These are phyloP conservation scores for Calidris pygmaea DNA, from an alignment of 2,113 vertebrate genomes.

Conservation along the genomic window DNA sequence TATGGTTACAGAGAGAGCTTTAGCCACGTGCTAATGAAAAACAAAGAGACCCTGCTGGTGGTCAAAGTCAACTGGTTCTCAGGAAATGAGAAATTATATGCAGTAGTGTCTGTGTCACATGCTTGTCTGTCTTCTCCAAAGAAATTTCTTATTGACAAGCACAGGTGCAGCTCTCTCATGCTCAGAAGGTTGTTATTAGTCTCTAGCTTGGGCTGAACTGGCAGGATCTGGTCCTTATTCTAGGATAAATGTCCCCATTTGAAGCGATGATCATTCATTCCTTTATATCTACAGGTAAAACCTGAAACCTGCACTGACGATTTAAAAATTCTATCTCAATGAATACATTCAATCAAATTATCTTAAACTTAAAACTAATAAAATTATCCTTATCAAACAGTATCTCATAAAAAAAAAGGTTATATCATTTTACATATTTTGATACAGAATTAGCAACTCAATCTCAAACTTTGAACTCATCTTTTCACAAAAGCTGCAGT, in stretches of 20 bases:
- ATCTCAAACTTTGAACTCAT: not conserved
- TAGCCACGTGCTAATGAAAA: constrained; percentile 45
- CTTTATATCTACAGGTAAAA: not conserved
- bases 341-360: not conserved
- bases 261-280: not conserved
- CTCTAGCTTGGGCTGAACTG: not conserved
- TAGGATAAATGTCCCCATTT: not conserved
- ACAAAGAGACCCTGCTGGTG: constrained; percentile 46
- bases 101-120: constrained; percentile 1
- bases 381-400: constrained; percentile 7
- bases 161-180: not conserved
- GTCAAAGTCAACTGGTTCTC: constrained; percentile 30
- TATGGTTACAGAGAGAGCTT: constrained; percentile 31
- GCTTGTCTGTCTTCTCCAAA: not conserved
- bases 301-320: not conserved
- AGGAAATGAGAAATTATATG: constrained; percentile 47
- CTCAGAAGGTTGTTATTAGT: not conserved
- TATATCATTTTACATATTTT: not conserved
- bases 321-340: constrained; percentile 2
- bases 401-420: not conserved
- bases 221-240: not conserved
- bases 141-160: not conserved
- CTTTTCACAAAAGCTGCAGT: not conserved
- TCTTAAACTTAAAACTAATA: constrained; percentile 22
- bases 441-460: not conserved